Conservation (phyloP, 1,140 invertebrate genomes). For the Conus ventricosus region DNA sequence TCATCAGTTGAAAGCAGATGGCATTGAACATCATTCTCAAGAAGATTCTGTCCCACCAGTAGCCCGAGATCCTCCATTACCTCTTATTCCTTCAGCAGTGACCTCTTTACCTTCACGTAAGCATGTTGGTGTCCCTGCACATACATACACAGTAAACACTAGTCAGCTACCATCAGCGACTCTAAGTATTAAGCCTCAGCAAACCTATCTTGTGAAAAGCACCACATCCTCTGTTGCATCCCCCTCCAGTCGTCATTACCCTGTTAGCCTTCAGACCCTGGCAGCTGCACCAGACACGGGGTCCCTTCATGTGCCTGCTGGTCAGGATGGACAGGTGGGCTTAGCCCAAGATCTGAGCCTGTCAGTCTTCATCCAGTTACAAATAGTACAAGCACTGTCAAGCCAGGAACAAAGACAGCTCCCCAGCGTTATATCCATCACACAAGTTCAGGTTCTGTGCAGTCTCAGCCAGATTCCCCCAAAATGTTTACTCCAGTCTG, state of each 20-base stretch:
- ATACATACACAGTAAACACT: neutral
- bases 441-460: neutral
- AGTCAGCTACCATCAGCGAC: neutral
- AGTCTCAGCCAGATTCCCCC: constrained; percentile 11
- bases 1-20: neutral
- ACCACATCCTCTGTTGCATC: neutral
- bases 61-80: too few relatives aligned
- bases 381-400: neutral
- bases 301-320: neutral
- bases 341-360: neutral
- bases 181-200: neutral
- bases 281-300: neutral
- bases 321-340: neutral
- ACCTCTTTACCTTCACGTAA: neutral
- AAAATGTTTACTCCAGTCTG: constrained; percentile 34
- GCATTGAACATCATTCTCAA: neutral
- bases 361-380: neutral
- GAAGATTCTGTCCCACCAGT: neutral
- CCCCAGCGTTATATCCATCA: too few relatives aligned
- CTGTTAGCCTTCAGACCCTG: neutral
- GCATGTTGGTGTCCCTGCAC: constrained; percentile 1
- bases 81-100: neutral
- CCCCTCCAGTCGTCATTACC: neutral
- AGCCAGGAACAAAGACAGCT: neutral
- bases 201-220: neutral